Conservation (phyloP, 2,113 vertebrate genomes). For the Delphinapterus leucas region DNA sequence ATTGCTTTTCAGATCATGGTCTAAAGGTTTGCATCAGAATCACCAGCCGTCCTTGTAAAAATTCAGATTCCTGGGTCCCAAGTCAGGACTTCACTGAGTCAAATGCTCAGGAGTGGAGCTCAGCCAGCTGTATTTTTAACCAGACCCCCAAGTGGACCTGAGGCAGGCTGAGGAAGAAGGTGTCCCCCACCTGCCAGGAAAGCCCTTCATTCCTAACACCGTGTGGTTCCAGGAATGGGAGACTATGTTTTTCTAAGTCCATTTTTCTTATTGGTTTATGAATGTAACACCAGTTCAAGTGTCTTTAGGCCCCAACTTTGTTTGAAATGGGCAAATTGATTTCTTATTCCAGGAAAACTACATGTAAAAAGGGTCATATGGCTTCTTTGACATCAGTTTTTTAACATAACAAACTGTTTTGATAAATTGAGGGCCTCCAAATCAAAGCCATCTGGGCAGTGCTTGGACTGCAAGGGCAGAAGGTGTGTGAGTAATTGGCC, state of each 20-base stretch:
- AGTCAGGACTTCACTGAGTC: not conserved
- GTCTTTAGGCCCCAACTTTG: not conserved
- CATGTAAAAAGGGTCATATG: conserved; percentile 53
- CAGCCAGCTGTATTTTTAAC: not conserved
- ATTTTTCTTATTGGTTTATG: not conserved
- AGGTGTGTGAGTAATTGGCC: not conserved
- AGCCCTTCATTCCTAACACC: not conserved
- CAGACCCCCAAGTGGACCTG: accelerated
- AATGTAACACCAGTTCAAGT: not conserved
- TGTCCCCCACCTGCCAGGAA: not conserved
- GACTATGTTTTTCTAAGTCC: not conserved
- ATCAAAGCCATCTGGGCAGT: conserved; percentile 56
- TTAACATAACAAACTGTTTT: conserved; percentile 67
- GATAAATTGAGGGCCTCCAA: conserved; percentile 61
- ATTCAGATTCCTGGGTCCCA: not conserved
- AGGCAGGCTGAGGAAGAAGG: not conserved
- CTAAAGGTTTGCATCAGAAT: not conserved
- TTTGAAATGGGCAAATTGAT: conserved; percentile 51
- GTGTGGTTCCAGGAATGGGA: not conserved
- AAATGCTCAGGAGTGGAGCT: not conserved
- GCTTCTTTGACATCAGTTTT: conserved; percentile 63
- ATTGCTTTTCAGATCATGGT: not conserved
- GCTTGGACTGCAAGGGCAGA: not conserved
- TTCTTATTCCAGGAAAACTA: conserved; percentile 59
- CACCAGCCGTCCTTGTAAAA: not conserved